Conservation (phyloP, 2,113 vertebrate species). For the Podarcis raffonei region DNA sequence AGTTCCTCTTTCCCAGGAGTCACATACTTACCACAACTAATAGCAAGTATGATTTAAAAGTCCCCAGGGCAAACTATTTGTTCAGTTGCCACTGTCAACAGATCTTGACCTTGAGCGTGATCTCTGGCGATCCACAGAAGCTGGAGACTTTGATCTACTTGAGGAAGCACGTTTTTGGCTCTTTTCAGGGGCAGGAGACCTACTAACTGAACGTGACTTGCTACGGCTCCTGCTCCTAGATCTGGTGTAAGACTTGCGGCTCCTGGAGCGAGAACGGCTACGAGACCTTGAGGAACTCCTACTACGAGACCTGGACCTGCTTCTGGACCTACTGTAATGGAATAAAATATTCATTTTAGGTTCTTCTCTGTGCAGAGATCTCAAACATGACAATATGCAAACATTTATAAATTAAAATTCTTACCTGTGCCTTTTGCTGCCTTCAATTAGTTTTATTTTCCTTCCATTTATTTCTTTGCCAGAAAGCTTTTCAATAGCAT, state of each 20-base stretch:
- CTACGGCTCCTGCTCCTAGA: constrained; percentile 83
- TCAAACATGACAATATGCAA: accelerated
- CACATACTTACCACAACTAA: constrained; percentile 81
- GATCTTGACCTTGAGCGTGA: constrained; percentile 86
- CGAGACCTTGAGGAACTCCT: constrained; percentile 89
- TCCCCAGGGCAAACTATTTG: constrained; percentile 72
- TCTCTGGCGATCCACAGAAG: constrained; percentile 82
- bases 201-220: constrained; percentile 83
- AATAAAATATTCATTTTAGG: accelerated
- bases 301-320: constrained; percentile 88
- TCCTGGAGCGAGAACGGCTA: constrained; percentile 86
- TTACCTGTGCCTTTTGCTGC: constrained; percentile 91
- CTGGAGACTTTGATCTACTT: constrained; percentile 82
- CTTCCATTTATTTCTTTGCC: constrained; percentile 98
- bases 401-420: background rate
- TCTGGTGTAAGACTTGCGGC: constrained; percentile 86
- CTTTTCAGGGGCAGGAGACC: constrained; percentile 84
- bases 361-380: accelerated
- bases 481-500: constrained; percentile 95
- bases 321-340: constrained; percentile 83
- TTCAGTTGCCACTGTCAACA: constrained; percentile 90
- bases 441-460: constrained; percentile 96
- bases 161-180: constrained; percentile 83
- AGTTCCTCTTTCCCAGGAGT: constrained; percentile 72
- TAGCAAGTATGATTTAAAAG: constrained; percentile 82